These are phyloP conservation scores for Oreochromis grahami DNA, from an alignment of 2,797 vertebrate species.

Conservation along the genomic window DNA sequence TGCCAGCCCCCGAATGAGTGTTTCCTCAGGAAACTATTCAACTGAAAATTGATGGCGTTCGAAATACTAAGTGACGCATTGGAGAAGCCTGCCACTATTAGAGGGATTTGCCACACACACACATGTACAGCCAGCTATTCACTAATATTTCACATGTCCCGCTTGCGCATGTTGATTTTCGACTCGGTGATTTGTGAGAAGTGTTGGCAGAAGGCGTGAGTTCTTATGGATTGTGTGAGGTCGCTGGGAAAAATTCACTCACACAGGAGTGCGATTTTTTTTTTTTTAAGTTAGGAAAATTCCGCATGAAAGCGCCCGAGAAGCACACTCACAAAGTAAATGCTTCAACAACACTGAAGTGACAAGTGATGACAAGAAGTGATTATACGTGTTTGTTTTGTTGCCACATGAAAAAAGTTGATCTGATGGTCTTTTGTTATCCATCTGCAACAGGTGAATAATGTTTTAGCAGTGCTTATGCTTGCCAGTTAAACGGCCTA, in stretches of 20 bases:
- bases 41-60: slow-evolving; percentile 61
- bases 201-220: slow-evolving; percentile 21
- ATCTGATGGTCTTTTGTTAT: slow-evolving; percentile 4
- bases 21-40: slow-evolving; percentile 71
- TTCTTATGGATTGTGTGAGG: slow-evolving; percentile 3
- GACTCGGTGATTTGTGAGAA: slow-evolving; percentile 36
- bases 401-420: not conserved
- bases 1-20: slow-evolving; percentile 54
- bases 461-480: slow-evolving; percentile 40
- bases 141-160: not conserved
- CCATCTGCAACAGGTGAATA: slow-evolving; percentile 31
- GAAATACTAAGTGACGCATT: slow-evolving; percentile 55
- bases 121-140: not conserved
- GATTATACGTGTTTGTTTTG: slow-evolving; percentile 16
- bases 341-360: slow-evolving; percentile 14
- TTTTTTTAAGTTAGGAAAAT: slow-evolving; percentile 1
- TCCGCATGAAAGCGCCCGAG: not conserved
- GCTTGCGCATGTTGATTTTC: slow-evolving; percentile 20
- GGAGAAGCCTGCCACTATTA: slow-evolving; percentile 39
- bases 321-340: slow-evolving; percentile 34
- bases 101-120: slow-evolving; percentile 34
- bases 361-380: not conserved
- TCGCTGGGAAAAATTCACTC: slow-evolving; percentile 5
- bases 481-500: slow-evolving; percentile 69
- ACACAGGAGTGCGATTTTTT: not conserved